These are phyloP conservation scores for Cryptocephalus primarius DNA, from an alignment of 2,888 invertebrate species.

Conservation along the genomic window DNA sequence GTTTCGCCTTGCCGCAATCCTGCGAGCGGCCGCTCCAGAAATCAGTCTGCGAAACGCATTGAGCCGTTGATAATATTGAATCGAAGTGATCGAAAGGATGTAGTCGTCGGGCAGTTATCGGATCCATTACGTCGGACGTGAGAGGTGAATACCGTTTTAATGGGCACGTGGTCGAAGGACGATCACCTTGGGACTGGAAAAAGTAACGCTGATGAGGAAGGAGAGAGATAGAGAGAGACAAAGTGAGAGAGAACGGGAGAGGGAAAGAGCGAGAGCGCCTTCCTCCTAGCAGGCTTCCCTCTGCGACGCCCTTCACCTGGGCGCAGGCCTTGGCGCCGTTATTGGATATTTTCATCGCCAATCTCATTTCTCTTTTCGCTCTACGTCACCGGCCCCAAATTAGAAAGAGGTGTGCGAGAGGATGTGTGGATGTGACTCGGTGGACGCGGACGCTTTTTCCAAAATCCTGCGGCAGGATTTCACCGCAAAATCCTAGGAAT, in stretches of 20 bases:
- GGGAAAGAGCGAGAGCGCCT: neutral
- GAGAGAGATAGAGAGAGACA: no score
- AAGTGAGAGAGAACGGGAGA: no score
- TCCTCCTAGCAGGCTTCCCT: neutral
- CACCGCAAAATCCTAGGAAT: no score
- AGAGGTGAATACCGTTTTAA: constrained; percentile 31
- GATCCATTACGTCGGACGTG: constrained; percentile 28
- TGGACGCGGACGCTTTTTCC: no score
- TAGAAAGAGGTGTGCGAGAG: no score
- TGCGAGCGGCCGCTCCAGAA: no score
- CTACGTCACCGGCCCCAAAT: constrained; percentile 1
- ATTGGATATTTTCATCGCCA: constrained; percentile 19
- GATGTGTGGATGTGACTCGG: no score
- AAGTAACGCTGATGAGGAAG: no score
- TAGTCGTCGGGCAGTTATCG: constrained; percentile 25
- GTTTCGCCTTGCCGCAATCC: no score
- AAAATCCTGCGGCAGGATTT: no score
- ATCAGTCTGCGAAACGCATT: no score
- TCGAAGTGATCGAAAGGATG: neutral
- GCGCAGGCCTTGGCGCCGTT: constrained; percentile 21
- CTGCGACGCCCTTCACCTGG: constrained; percentile 16
- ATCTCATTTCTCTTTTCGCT: constrained; percentile 26
- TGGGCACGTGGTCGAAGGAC: constrained; percentile 32
- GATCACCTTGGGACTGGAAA: constrained; percentile 28
- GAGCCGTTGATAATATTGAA: no score